phyloP scores from a whole-genome alignment of 2,797 vertebrate species.

The Chromis chromis region DNA sequence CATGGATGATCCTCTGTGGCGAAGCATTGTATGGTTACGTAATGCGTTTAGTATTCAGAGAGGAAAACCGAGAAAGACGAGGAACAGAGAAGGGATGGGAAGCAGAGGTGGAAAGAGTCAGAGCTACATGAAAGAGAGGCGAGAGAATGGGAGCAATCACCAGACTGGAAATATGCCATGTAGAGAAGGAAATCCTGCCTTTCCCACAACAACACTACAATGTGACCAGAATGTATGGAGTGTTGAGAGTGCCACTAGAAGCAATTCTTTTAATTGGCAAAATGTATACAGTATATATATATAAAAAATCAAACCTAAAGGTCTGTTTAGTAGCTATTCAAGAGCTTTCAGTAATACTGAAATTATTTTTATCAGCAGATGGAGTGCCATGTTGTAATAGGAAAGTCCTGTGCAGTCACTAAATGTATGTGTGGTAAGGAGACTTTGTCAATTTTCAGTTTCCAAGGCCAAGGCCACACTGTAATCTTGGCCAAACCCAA shows the following conservation, averaged over 20 bases:
- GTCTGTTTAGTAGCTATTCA: not conserved
- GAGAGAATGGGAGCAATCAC: conserved; percentile 21
- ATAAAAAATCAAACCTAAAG: not conserved
- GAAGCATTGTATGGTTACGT: conserved; percentile 57
- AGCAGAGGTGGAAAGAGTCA: conserved; percentile 37
- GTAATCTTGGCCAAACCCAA: too few species aligned
- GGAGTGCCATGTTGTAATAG: not conserved
- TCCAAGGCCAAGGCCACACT: not conserved
- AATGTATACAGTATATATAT: too few species aligned
- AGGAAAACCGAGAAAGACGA: conserved; percentile 34
- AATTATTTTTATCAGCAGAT: not conserved
- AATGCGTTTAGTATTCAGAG: conserved; percentile 69
- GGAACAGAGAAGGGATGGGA: conserved; percentile 30
- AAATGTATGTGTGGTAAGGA: too few species aligned
- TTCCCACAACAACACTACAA: not conserved
- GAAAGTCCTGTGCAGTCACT: not conserved
- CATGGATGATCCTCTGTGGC: conserved; percentile 59
- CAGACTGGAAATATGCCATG: not conserved
- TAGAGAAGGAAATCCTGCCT: not conserved
- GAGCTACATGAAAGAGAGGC: conserved; percentile 7
- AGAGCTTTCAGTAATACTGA: not conserved
- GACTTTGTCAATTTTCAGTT: not conserved
- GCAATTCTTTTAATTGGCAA: not conserved
- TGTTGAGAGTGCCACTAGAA: not conserved
- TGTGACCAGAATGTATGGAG: not conserved